Evolutionary conservation across 1,140 invertebrate genomes (phyloP), one percentile per base, ranked within the genome.

Genomic region (Cryptotermes secundus): DNA sequence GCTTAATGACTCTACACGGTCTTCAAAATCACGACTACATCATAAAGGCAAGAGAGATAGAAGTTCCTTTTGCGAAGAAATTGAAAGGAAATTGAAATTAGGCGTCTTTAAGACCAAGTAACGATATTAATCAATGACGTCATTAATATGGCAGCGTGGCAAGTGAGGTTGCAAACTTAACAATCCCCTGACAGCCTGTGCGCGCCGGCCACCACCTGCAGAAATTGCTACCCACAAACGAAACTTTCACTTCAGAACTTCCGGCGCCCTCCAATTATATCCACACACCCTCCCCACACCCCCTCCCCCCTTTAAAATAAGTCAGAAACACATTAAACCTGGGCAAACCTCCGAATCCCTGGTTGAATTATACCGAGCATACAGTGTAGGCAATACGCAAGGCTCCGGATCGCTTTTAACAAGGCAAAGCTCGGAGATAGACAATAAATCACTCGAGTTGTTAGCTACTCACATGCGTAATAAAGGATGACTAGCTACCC

Each of bases 81-180:
- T 4, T 72, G 16, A 72, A 72, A 12, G 59, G 26, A 72, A 72
- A 72, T 31, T 31, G 59, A 72, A 72, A 72, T 72, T 72, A 31
- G 14, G 9, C n/a, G 4, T 72, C 26, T 31, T 31, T 7, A 72
- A 72, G n/a, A 72, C n/a, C 26, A 72, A 4, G 59, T n/a, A 72
- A 72, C 31, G n/a, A 72, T 31, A 72, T 72, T 72, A 72, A 72
- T 72, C 59, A 72, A 72, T 72, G 59, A 72, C n/a, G n/a, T 72
- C 59, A 72, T 31, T 72, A 72, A 72, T 72, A 72, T 31, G 26
- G 10, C 26, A 19, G 45, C 14, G 16, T 49, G 45, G 45, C 9
- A 19, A 49, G 45, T 49, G 16, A 19, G 45, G 45, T 49, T 49
- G 1, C 45, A 49, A 49, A 49, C 14, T 49, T 49, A 19, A 19